A percentile compares a stretch with the other conserved stretches of the same genome.
Evolutionary conservation across 2,888 invertebrate genomes (phyloP).

Genomic region (Ryuthela nishihirai): DNA sequence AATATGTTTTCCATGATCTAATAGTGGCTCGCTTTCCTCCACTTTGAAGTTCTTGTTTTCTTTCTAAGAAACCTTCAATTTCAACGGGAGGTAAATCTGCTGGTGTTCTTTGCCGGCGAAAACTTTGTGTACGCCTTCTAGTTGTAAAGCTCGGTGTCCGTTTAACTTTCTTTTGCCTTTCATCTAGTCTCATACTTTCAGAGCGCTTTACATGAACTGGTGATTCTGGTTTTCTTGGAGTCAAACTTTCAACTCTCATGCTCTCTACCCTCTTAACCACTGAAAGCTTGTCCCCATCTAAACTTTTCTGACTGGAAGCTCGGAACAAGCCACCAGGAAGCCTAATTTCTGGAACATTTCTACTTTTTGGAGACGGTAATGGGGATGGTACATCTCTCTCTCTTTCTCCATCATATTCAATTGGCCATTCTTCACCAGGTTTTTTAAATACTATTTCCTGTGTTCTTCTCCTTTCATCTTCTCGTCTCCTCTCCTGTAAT

Average conservation of each 20-base stretch:
- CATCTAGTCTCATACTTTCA: constrained; percentile 36
- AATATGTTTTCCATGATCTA: constrained; percentile 91
- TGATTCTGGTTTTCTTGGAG: constrained; percentile 30
- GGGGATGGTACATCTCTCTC: constrained; percentile 11
- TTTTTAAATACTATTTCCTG: constrained; percentile 58
- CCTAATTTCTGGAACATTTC: constrained; percentile 27
- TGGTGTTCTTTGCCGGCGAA: constrained; percentile 41
- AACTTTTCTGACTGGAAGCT: constrained; percentile 31
- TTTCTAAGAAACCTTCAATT: constrained; percentile 83
- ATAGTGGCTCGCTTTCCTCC: constrained; percentile 93
- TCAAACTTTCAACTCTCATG: constrained; percentile 65
- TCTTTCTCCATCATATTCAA: constrained; percentile 20
- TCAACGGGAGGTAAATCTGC: constrained; percentile 75
- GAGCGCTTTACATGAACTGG: constrained; percentile 35
- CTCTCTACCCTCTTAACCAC: constrained; percentile 79
- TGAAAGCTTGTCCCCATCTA: constrained; percentile 38
- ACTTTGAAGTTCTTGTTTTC: constrained; percentile 89
- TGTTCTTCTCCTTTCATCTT: constrained; percentile 70
- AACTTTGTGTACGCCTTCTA: constrained; percentile 58
- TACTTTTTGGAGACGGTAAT: constrained; percentile 9
- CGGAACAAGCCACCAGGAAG: constrained; percentile 26
- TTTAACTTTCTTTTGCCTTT: constrained; percentile 61
- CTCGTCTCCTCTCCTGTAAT: constrained; percentile 64
- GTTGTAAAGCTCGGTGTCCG: constrained; percentile 95
- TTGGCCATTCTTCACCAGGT: constrained; percentile 41